A percentile compares a stretch with the other conserved stretches of the same genome.
Evolutionary conservation across 2,888 invertebrate species (phyloP).

Genomic region (Drosophila subsilvestris): DNA sequence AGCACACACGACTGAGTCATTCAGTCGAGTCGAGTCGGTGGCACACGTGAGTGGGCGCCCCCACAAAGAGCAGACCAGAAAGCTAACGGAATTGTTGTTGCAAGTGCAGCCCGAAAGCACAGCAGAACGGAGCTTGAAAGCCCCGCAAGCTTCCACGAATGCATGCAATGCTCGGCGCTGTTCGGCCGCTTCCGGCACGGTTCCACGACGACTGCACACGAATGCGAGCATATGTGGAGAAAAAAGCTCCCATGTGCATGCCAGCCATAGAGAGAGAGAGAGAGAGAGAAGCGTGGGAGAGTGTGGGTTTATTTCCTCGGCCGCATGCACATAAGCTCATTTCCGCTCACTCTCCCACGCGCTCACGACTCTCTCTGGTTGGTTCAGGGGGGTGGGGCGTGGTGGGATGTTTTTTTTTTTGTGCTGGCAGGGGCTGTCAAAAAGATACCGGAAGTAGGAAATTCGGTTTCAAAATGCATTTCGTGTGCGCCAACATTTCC

Average conservation of each 20-base stretch:
- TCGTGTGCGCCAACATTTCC: constrained; percentile 67
- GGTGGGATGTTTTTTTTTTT: neutral
- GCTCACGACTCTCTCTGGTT: constrained; percentile 37
- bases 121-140: constrained; percentile 19
- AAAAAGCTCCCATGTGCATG: constrained; percentile 54
- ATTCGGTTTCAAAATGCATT: constrained; percentile 75
- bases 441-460: constrained; percentile 74
- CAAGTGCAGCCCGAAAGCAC: constrained; percentile 32
- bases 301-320: constrained; percentile 43
- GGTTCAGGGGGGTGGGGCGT: neutral
- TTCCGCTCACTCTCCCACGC: constrained; percentile 59
- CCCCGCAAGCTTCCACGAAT: constrained; percentile 25
- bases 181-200: constrained; percentile 9
- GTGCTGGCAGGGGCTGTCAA: constrained; percentile 49
- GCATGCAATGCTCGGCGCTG: neutral
- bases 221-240: constrained; percentile 44
- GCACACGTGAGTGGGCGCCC: constrained; percentile 30
- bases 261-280: neutral
- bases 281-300: constrained; percentile 28
- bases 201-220: neutral
- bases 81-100: neutral
- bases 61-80: constrained; percentile 1
- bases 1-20: constrained; percentile 61
- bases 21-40: constrained; percentile 46
- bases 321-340: constrained; percentile 59